Percentiles rank a stretch among this genome's conserved stretches.
Conservation (phyloP, 2,113 vertebrate species). For the Cyprinus carpio region DNA sequence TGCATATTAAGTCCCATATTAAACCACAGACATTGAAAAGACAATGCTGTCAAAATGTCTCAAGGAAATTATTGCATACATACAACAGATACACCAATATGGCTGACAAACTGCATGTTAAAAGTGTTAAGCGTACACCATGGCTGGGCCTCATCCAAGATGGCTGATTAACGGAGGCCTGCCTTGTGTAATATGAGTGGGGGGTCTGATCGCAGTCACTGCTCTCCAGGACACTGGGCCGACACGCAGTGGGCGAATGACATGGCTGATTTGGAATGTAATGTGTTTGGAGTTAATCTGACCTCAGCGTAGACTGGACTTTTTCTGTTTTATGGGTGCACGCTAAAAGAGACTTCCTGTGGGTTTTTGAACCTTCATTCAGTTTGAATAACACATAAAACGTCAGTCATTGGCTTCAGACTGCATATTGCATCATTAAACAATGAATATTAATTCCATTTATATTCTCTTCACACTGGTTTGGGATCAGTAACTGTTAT, state of each 20-base stretch:
- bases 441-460: not conserved
- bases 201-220: conserved; percentile 34
- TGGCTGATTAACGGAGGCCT: conserved; percentile 37
- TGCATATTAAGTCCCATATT: conserved; percentile 32
- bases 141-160: not conserved
- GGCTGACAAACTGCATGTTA: conserved; percentile 34
- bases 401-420: not conserved
- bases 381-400: not conserved
- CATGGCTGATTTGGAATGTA: conserved; percentile 14
- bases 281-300: conserved; percentile 5
- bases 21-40: not conserved
- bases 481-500: too few relatives aligned
- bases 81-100: conserved; percentile 18
- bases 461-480: not conserved
- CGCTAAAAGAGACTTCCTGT: not conserved
- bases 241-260: conserved; percentile 34
- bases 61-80: conserved; percentile 12
- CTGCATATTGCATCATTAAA: not conserved
- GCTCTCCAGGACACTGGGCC: conserved; percentile 10
- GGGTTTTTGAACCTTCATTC: not conserved
- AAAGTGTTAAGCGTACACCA: conserved; percentile 19
- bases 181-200: conserved; percentile 47
- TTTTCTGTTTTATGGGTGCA: conserved; percentile 9
- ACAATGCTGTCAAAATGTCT: conserved; percentile 36
- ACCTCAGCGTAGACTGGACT: not conserved